Base-by-base conservation (phyloP, 2,113 vertebrate species). In the Prinia subflava region DNA sequence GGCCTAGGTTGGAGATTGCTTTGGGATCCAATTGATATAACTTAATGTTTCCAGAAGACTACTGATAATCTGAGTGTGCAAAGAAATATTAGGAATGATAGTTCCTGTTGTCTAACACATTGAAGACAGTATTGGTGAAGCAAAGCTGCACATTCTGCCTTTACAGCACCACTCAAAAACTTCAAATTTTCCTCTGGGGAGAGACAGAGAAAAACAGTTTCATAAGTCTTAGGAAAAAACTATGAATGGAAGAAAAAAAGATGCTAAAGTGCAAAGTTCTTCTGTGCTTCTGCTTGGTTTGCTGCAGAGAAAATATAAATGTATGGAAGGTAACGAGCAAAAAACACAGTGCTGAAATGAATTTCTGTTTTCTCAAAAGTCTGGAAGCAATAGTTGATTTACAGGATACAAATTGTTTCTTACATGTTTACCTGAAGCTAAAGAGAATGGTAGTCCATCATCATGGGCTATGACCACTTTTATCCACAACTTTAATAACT, bases 1-100 rank as follows among this genome's bases (percentile, higher is more conserved):
- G 3, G 10, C 6, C 60, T 41, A 53, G 7, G 1, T 0, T 37
- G 9, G 11, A 7, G 7, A 3, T 53, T 91, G 7, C 20, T 87
- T 30, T 80, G 31, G 28, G 8, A 46, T 74, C 15, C 15, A 85
- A 2, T 0, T 46, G 6, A 39, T 84, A 15, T 5, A 46, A 63
- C 46, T 41, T 46, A 65, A 23, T 57, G 7, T 47, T 57, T 74
- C 37, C 7, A n/a, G 10, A 82, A 56, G 42, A 50, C 9, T 30
- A 42, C 6, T 1, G 11, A 24, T 41, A 71, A 68, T 37, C 27
- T 44, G 19, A 64, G 2, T 39, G 13, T 73, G 6, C 19, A 65
- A 59, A 63, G 11, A 52, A 77, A 39, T 1, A 0, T 63, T 68
- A 81, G 13, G 59, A 83, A 31, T 67, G 2, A 52, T n/a, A 78